These are phyloP conservation scores for Magallana gigas DNA, from an alignment of 1,140 invertebrate species.

Conservation along the genomic window DNA sequence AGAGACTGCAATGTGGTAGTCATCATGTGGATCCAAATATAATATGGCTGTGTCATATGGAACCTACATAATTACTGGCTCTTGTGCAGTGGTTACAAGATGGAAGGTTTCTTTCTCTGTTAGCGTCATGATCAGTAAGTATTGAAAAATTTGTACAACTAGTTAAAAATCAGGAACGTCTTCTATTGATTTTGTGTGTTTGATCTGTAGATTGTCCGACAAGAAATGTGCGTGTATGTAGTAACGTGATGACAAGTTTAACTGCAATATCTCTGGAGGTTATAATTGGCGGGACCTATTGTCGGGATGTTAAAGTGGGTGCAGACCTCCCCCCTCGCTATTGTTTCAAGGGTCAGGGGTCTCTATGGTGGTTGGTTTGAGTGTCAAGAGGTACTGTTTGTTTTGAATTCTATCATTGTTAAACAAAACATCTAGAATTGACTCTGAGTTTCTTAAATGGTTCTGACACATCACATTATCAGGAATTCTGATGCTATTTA, in stretches of 20 bases:
- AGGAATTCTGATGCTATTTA: too few species aligned
- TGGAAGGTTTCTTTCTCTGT: neutral
- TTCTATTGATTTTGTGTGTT: constrained; percentile 15
- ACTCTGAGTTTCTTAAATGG: neutral
- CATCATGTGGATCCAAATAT: neutral
- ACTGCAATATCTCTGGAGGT: neutral
- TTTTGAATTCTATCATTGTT: neutral
- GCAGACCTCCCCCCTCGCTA: neutral
- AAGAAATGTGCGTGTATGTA: neutral
- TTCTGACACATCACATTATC: neutral
- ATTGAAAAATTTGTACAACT: neutral
- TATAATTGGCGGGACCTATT: neutral
- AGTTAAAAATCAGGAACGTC: neutral
- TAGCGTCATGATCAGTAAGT: neutral
- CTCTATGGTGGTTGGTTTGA: neutral
- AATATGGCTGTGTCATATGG: neutral
- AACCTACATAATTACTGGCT: neutral
- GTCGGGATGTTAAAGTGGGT: neutral
- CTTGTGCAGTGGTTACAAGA: neutral
- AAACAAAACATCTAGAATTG: neutral
- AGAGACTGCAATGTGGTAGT: neutral
- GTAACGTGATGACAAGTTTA: constrained; percentile 16
- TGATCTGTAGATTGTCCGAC: neutral
- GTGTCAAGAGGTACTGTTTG: neutral
- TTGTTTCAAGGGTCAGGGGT: neutral